Base-by-base conservation (phyloP, 1,140 invertebrate species). In the Drosophila nasuta region DNA sequence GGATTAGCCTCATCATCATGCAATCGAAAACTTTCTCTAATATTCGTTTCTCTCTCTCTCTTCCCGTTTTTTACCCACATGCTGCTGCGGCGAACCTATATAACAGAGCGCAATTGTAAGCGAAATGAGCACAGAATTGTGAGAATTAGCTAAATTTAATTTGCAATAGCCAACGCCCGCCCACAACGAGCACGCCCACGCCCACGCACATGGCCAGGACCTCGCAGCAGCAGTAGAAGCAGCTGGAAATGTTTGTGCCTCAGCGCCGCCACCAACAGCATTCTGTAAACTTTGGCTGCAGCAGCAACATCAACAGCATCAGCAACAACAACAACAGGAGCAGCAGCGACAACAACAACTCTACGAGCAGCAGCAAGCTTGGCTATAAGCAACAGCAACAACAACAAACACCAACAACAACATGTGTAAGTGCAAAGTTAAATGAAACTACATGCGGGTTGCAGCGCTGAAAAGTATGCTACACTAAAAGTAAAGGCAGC, bases 91-190 rank as follows among this genome's bases (percentile, higher is more conserved):
- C 52, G n/a, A 15, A 52, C 59, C 20, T 25, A 25, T 25, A 78
- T 63, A 65, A 82, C 76, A 92, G 91, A 89, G 87, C 91, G 79
- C 91, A 92, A 91, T 92, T 89, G 91, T 92, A 79, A 92, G 91
- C 79, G 91, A 92, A 92, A 92, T 92, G 91, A 92, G 91, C 81
- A 92, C 91, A 89, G 91, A 92, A 89, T 92, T 92, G 87, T 92
- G 91, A 91, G 89, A 92, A 91, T 92, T 92, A 91, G 88, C 87
- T 85, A 91, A 92, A 91, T 92, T 92, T 91, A 91, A 92, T 92
- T 88, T 91, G 89, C 89, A 91, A 91, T 85, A 91, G 81, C 90
- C 80, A 83, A 81, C 67, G 76, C 68, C 79, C 77, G 65, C 58
- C 71, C 51, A 52, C 56, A 77, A 66, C 72, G 75, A 79, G 56